Evolutionary conservation across 2,113 vertebrate species (phyloP).

Genomic region (Strigops habroptila): DNA sequence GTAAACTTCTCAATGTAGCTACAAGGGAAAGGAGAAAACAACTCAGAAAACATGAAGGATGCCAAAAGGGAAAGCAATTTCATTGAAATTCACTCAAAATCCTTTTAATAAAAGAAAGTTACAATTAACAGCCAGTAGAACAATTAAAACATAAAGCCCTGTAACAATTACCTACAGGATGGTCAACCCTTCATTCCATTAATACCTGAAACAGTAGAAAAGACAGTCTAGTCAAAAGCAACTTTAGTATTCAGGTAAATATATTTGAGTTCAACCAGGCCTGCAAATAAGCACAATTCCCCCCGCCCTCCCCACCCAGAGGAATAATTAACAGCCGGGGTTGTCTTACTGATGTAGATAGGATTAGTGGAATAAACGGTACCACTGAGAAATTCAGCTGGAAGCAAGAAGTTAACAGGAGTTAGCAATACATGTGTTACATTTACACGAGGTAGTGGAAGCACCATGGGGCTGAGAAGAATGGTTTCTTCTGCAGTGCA

Average conservation of each 20-base stretch:
- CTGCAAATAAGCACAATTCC: not conserved
- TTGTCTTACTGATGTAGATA: not conserved
- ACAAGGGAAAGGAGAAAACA: constrained; percentile 49
- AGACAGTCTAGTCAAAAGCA: constrained; percentile 69
- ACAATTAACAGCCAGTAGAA: constrained; percentile 17
- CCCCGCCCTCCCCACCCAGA: too few relatives aligned
- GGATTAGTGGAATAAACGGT: not conserved
- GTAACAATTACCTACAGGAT: constrained; percentile 73
- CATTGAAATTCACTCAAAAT: constrained; percentile 33
- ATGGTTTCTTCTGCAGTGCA: not conserved
- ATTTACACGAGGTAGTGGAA: not conserved
- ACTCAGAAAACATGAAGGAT: not conserved
- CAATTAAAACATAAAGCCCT: constrained; percentile 72
- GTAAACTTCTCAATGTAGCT: constrained; percentile 99
- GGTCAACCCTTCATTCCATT: constrained; percentile 75
- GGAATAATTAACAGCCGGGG: not conserved
- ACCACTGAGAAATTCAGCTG: not conserved
- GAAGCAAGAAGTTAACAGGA: not conserved
- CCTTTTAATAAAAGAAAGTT: constrained; percentile 21
- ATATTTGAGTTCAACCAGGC: not conserved
- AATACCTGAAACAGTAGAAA: constrained; percentile 79
- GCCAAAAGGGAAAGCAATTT: not conserved
- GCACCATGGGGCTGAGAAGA: not conserved
- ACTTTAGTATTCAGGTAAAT: constrained; percentile 61
- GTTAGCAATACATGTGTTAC: not conserved